Conservation (phyloP, 2,888 invertebrate genomes). For the Fissipunctia ypsillon region DNA sequence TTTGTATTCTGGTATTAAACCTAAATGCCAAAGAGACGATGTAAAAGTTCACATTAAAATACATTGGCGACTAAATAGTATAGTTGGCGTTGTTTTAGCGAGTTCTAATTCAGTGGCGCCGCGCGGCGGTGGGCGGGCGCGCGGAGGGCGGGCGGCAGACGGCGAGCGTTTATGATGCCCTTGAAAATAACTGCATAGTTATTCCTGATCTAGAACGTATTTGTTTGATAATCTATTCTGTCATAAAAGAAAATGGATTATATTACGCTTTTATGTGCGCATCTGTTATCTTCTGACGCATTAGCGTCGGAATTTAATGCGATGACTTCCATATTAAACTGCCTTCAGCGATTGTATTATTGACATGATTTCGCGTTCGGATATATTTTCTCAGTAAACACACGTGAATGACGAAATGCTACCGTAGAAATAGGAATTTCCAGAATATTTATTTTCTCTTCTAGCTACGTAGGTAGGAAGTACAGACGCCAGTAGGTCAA, state of each 20-base stretch:
- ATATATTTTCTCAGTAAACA: slow-evolving; percentile 20
- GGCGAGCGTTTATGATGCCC: slow-evolving; percentile 63
- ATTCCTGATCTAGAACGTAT: slow-evolving; percentile 52
- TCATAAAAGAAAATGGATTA: slow-evolving; percentile 38
- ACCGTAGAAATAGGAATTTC: slow-evolving; percentile 21
- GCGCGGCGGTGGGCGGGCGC: slow-evolving; percentile 62
- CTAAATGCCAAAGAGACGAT: slow-evolving; percentile 65
- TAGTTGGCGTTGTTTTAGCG: slow-evolving; percentile 73
- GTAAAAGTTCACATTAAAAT: slow-evolving; percentile 62
- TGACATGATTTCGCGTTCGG: slow-evolving; percentile 8
- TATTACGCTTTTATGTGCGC: slow-evolving; percentile 41
- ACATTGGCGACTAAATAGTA: slow-evolving; percentile 64
- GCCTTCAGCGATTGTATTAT: slow-evolving; percentile 19
- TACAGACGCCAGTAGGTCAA: no score
- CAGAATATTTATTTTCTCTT: slow-evolving; percentile 10
- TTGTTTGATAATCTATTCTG: slow-evolving; percentile 33
- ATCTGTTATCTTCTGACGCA: slow-evolving; percentile 37
- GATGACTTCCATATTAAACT: slow-evolving; percentile 26
- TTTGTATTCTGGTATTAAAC: slow-evolving; percentile 51
- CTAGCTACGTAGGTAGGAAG: not conserved
- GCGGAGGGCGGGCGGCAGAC: slow-evolving; percentile 48
- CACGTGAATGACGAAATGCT: not conserved
- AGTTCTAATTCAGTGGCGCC: slow-evolving; percentile 74
- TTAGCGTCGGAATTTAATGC: not conserved
- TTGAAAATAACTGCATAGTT: slow-evolving; percentile 67